A percentile compares a stretch with the other conserved stretches of the same genome.
phyloP scores from a whole-genome alignment of 2,113 vertebrate species.

The Murina feae region DNA sequence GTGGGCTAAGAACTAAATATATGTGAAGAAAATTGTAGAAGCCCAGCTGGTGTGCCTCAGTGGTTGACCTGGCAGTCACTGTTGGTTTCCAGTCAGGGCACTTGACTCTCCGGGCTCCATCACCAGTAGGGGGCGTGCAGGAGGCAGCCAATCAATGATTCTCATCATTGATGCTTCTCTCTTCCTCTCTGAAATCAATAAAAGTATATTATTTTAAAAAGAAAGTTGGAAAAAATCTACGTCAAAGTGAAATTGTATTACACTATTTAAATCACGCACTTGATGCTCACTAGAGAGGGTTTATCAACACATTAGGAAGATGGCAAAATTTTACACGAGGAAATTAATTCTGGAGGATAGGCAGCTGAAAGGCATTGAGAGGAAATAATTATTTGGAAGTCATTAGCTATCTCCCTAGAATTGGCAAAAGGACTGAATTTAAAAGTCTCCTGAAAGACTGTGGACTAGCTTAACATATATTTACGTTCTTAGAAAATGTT shows the following conservation, averaged over 20 bases:
- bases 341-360: not conserved
- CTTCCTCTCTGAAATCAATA: too few relatives aligned
- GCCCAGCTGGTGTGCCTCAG: too few relatives aligned
- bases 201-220: not conserved
- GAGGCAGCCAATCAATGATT: too few relatives aligned
- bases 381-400: not conserved
- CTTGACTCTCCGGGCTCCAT: too few relatives aligned
- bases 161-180: too few relatives aligned
- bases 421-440: conserved; percentile 18
- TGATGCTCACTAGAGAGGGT: not conserved
- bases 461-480: not conserved
- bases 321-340: not conserved
- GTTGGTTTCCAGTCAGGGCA: too few relatives aligned
- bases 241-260: not conserved
- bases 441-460: not conserved
- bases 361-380: not conserved
- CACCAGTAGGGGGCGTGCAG: too few relatives aligned
- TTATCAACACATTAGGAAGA: not conserved
- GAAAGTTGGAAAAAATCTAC: not conserved
- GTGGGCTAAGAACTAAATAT: not conserved
- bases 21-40: not conserved
- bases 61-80: too few relatives aligned
- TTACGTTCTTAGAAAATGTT: conserved; percentile 1
- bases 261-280: not conserved
- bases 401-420: not conserved